phyloP scores from a whole-genome alignment of 2,113 vertebrate species.

The Mesoclemmys tuberculata region DNA sequence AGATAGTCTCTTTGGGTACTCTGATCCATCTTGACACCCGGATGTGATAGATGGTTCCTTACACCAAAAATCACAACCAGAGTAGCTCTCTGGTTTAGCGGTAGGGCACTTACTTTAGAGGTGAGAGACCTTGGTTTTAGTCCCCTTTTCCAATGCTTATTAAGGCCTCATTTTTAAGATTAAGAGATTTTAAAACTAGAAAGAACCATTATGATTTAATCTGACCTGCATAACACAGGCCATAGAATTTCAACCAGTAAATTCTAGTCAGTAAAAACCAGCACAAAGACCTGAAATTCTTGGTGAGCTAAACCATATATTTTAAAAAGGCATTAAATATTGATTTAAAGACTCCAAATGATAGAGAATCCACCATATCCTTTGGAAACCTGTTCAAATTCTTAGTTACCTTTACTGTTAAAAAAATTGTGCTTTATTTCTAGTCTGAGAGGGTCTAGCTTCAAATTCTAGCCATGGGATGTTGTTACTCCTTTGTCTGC shows the following conservation, averaged over 20 bases:
- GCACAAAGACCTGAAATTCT: not conserved
- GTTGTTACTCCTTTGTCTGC: not conserved
- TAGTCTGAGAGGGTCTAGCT: not conserved
- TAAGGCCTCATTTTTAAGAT: not conserved
- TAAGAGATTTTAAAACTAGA: not conserved
- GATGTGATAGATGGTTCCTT: not conserved
- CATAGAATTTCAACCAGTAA: not conserved
- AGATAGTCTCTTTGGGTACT: not conserved
- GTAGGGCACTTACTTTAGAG: not conserved
- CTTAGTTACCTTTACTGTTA: constrained; percentile 3
- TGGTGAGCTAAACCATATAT: not conserved
- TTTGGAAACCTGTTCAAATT: not conserved
- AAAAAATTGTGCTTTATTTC: not conserved
- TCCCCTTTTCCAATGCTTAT: not conserved
- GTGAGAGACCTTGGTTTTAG: not conserved
- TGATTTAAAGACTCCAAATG: not conserved
- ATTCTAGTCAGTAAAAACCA: too few relatives aligned
- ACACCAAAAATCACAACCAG: too few relatives aligned
- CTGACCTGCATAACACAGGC: not conserved
- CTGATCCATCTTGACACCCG: not conserved
- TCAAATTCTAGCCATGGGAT: not conserved
- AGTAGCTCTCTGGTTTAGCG: not conserved
- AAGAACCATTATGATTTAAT: not conserved
- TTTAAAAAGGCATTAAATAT: not conserved
- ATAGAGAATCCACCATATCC: not conserved